Conservation (phyloP, 2,113 vertebrate genomes). For the Lathamus discolor region DNA sequence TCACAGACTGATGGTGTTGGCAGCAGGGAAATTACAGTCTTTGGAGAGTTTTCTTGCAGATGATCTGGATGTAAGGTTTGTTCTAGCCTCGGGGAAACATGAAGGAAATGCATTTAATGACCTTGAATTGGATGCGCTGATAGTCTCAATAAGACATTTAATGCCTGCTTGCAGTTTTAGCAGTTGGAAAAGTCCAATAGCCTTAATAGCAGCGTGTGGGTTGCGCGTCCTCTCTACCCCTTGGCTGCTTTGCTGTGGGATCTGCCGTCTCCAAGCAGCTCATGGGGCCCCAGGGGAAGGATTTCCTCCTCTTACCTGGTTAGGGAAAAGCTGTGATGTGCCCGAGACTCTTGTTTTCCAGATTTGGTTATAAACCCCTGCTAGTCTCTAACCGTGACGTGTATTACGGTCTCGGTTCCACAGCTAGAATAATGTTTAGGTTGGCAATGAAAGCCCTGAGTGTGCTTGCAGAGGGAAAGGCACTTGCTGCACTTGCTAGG, state of each 20-base stretch:
- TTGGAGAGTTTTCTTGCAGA: slow-evolving; percentile 20
- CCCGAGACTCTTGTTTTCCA: background rate
- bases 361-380: background rate
- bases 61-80: slow-evolving; percentile 43
- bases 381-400: background rate
- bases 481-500: background rate
- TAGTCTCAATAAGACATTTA: slow-evolving; percentile 48
- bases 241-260: background rate
- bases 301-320: background rate
- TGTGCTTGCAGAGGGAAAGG: background rate
- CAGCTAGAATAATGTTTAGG: slow-evolving; percentile 29
- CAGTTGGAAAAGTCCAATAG: background rate
- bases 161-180: background rate
- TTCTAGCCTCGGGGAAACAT: slow-evolving; percentile 52
- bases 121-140: slow-evolving; percentile 33
- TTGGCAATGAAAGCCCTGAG: slow-evolving; percentile 8
- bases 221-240: background rate
- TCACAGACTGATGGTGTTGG: slow-evolving; percentile 51
- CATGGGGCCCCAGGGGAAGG: background rate
- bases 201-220: background rate
- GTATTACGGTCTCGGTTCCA: background rate
- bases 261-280: background rate
- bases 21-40: slow-evolving; percentile 51
- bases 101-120: slow-evolving; percentile 47
- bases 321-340: background rate